Evolutionary conservation across 2,888 invertebrate species (phyloP), one percentile per base, ranked within the genome.

Genomic region (Conops quadrifasciatus): DNA sequence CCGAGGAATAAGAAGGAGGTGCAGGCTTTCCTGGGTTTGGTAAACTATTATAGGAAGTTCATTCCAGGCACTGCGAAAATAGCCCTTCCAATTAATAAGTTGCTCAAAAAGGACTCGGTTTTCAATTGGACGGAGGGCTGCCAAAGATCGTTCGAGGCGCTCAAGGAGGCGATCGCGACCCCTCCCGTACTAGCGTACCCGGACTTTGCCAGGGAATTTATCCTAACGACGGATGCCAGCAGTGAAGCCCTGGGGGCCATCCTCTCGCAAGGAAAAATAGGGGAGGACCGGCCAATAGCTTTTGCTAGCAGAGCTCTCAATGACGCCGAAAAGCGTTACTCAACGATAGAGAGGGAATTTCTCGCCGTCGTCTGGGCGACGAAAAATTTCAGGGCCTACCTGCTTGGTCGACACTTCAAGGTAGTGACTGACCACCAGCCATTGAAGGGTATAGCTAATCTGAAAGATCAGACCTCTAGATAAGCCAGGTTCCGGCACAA

Each of bases 21-120:
- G 1, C 28, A 58, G 16, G 58, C 53, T 16, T 53, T n/a, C 19
- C 19, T 53, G n/a, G 53, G 59, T 15, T 13, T 59, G 16, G 28
- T 28, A 15, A 59, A 59, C 15, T 59, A 59, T 15, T 59, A 59
- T n/a, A 36, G 62, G 30, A 62, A 62, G 21, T 62, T 62, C 11
- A 62, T 62, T 36, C 1, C 1, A n/a, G 36, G 21, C 24, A 62
- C 19, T 19, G 62, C 62, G 13, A 62, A 43, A 36, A 19, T 36
- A 30, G 62, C 62, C 2, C 11, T 62, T 2, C 43, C 62, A 24
- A 59, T 59, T 16, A 59, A 59, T 28, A 62, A 62, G 30, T n/a
- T 62, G 16, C 62, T 62, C 28, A 36, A 30, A 30, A 62, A 62
- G 36, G 62, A 62, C 16, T 19, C 19, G 11, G 16, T 15, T 2